phyloP scores from a whole-genome alignment of 2,113 vertebrate species.

The Salvelinus namaycush region DNA sequence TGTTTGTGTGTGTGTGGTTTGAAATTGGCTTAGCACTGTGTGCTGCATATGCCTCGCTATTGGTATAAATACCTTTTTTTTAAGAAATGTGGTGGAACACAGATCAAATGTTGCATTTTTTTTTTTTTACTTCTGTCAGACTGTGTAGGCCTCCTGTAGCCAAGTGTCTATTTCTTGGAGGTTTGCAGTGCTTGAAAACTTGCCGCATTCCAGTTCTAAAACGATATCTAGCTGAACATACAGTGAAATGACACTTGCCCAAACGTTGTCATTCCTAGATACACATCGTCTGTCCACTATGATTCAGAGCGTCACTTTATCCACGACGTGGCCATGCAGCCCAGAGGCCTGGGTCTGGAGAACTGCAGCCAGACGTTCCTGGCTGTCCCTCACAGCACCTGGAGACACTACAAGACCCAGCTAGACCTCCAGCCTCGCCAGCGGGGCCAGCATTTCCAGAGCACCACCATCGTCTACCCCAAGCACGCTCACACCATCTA shows the following conservation, averaged over 20 bases:
- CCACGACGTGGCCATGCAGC: slow-evolving; percentile 79
- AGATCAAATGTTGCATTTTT: not conserved
- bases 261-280: slow-evolving; percentile 70
- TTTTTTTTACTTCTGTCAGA: not conserved
- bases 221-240: not conserved
- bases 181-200: not conserved
- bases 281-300: slow-evolving; percentile 87
- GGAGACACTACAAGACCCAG: slow-evolving; percentile 89
- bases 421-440: slow-evolving; percentile 84
- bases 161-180: not conserved
- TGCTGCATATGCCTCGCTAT: not conserved
- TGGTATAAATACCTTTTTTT: not conserved
- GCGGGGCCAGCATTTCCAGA: slow-evolving; percentile 79
- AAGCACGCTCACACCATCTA: slow-evolving; percentile 86
- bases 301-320: slow-evolving; percentile 91
- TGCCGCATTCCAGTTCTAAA: not conserved
- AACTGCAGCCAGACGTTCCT: slow-evolving; percentile 88
- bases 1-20: not conserved
- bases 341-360: slow-evolving; percentile 77
- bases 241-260: slow-evolving; percentile 1
- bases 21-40: no score
- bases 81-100: not conserved
- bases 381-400: slow-evolving; percentile 85
- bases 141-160: not conserved
- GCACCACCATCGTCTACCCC: slow-evolving; percentile 93